Conservation (phyloP, 2,888 invertebrate species). For the Tipula vernalis region DNA sequence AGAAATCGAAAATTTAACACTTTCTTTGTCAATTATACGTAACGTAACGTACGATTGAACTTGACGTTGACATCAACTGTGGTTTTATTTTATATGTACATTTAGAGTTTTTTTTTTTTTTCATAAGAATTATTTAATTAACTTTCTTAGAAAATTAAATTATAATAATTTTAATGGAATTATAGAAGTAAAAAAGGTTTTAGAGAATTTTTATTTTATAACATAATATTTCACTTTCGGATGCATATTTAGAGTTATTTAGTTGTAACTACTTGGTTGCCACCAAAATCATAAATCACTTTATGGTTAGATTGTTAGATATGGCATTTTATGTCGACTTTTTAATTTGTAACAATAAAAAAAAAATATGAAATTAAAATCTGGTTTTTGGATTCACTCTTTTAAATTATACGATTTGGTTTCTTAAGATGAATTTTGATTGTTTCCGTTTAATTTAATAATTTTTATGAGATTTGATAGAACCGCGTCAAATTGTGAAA, state of each 20-base stretch:
- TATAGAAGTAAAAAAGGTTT: background rate
- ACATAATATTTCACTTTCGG: background rate
- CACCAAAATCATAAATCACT: background rate
- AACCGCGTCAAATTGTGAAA: background rate
- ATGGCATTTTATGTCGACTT: background rate
- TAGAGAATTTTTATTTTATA: background rate
- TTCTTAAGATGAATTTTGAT: background rate
- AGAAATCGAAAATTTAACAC: background rate
- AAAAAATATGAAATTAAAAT: background rate
- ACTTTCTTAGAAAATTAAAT: constrained; percentile 4
- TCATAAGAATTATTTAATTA: background rate
- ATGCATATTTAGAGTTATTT: background rate
- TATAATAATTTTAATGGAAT: background rate
- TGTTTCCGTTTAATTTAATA: background rate
- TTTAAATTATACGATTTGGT: background rate
- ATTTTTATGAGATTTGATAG: background rate
- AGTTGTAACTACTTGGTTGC: background rate
- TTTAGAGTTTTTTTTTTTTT: background rate
- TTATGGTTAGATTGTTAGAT: background rate
- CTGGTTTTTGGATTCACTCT: background rate
- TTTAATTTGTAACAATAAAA: constrained; percentile 1
- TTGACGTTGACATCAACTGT: background rate
- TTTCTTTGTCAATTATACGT: background rate
- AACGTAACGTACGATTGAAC: background rate
- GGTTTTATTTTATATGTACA: background rate